Conservation (phyloP, 2,888 invertebrate species). For the Netelia virgata region DNA sequence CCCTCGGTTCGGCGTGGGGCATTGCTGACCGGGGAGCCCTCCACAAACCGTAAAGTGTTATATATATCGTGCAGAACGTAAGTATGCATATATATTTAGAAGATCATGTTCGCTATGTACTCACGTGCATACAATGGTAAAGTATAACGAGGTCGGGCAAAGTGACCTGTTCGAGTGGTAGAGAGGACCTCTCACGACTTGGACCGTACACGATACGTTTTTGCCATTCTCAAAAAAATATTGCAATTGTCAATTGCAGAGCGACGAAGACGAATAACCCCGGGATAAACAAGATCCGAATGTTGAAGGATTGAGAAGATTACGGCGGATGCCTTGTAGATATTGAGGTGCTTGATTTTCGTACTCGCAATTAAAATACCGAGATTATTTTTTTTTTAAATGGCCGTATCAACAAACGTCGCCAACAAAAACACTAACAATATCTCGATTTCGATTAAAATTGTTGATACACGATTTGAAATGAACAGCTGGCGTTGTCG, state of each 20-base stretch:
- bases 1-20: constrained; percentile 59
- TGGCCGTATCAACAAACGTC: no score
- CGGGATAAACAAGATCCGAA: no score
- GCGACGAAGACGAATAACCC: neutral
- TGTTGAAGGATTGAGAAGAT: no score
- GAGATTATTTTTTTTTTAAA: no score
- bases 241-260: neutral
- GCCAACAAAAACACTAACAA: no score
- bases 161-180: constrained; percentile 58
- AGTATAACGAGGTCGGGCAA: constrained; percentile 64
- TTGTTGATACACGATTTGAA: no score
- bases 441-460: no score
- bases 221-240: neutral
- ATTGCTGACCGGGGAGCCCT: constrained; percentile 50
- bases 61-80: constrained; percentile 8
- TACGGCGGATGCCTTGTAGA: no score
- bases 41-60: constrained; percentile 28
- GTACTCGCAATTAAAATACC: no score
- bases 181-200: constrained; percentile 41
- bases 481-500: no score
- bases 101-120: neutral
- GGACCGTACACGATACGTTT: constrained; percentile 5
- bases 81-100: constrained; percentile 6
- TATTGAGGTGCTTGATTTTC: no score
- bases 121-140: constrained; percentile 40